These are phyloP conservation scores for Syrmaticus mikado DNA, from an alignment of 2,113 vertebrate species.

Conservation along the genomic window DNA sequence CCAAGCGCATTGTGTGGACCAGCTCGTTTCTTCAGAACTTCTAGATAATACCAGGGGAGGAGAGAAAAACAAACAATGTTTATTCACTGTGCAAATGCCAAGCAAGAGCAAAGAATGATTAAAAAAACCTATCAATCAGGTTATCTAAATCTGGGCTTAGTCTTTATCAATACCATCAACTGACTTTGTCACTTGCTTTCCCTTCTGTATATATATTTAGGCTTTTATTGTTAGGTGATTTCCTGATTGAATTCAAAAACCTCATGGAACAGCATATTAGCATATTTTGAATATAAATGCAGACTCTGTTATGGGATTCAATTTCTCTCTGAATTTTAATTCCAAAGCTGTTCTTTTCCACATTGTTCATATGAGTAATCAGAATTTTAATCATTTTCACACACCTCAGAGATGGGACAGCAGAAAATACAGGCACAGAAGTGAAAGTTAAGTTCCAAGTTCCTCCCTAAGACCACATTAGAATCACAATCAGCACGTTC, in stretches of 20 bases:
- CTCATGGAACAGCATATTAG: constrained; percentile 45
- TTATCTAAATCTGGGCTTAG: not conserved
- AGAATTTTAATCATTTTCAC: constrained; percentile 55
- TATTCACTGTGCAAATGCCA: not conserved
- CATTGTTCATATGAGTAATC: constrained; percentile 22
- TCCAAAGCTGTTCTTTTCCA: constrained; percentile 53
- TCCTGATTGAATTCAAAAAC: constrained; percentile 44
- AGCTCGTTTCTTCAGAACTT: not conserved
- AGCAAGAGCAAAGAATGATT: not conserved
- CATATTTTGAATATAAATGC: constrained; percentile 69
- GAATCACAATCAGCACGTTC: not conserved
- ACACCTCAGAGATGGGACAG: not conserved
- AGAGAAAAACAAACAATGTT: not conserved
- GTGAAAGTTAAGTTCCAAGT: not conserved
- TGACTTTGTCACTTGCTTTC: constrained; percentile 3
- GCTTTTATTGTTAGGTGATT: constrained; percentile 62
- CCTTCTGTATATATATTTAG: constrained; percentile 19
- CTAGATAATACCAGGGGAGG: not conserved
- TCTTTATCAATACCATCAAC: constrained; percentile 40
- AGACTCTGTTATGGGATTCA: constrained; percentile 36
- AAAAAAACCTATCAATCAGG: not conserved
- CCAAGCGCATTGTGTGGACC: not conserved
- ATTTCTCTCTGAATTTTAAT: constrained; percentile 72
- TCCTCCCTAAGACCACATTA: not conserved
- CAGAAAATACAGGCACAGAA: not conserved